Evolutionary conservation across 2,113 vertebrate genomes (phyloP).

Genomic region (Proteles cristata): DNA sequence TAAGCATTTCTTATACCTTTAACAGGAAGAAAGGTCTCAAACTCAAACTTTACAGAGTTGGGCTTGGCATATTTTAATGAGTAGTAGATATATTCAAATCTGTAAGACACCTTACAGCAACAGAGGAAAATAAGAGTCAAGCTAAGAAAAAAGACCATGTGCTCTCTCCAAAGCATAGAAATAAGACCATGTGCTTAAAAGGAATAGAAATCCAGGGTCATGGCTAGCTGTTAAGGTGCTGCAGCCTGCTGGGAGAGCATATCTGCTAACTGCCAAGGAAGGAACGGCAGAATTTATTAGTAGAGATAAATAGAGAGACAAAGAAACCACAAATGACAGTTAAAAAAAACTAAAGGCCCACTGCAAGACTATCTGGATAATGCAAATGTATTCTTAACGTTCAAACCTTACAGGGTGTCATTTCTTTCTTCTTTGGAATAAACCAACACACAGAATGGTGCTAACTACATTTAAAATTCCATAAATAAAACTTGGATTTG

Average conservation of each 20-base stretch:
- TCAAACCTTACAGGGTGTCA: background rate
- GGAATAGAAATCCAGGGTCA: background rate
- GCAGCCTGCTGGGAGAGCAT: background rate
- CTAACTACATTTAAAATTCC: background rate
- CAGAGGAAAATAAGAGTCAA: background rate
- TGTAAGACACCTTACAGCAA: background rate
- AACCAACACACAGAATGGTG: background rate
- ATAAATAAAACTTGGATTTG: background rate
- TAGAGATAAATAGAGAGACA: background rate
- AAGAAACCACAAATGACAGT: background rate
- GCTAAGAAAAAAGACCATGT: background rate
- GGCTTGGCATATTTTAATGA: background rate
- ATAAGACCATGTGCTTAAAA: background rate
- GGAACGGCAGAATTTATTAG: background rate
- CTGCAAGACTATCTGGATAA: background rate
- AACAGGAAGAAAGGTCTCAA: background rate
- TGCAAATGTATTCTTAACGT: background rate
- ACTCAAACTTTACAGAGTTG: background rate
- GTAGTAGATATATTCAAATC: background rate
- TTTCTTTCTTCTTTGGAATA: conserved; percentile 19
- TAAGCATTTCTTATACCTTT: background rate
- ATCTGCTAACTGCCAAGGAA: background rate
- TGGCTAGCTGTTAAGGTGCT: background rate
- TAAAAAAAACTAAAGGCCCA: background rate
- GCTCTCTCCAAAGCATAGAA: background rate